phyloP scores from a whole-genome alignment of 2,797 vertebrate species.

The Pteronotus mesoamericanus region DNA sequence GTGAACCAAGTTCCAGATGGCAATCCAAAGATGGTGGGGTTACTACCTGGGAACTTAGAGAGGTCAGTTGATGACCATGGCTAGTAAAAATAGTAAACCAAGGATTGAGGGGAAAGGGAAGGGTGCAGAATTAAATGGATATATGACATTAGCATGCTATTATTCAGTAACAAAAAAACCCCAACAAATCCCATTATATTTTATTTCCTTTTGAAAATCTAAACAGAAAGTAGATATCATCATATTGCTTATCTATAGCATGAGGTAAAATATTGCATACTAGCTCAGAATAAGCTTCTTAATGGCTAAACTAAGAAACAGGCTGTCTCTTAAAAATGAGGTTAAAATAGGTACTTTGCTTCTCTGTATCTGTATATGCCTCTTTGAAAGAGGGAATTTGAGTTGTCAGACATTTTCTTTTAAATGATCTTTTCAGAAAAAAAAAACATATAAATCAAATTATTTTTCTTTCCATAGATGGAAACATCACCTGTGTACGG shows the following conservation, averaged over 20 bases:
- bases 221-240: conserved; percentile 26
- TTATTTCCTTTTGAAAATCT: conserved; percentile 63
- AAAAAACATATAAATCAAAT: conserved; percentile 12
- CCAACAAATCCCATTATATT: conserved; percentile 44
- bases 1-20: conserved; percentile 89
- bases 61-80: conserved; percentile 60
- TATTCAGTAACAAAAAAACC: conserved; percentile 34
- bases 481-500: conserved; percentile 86
- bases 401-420: conserved; percentile 25
- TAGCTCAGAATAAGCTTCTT: neutral
- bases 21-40: conserved; percentile 89
- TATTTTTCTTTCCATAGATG: conserved; percentile 59
- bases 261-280: conserved; percentile 2
- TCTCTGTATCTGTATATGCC: neutral
- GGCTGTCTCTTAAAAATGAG: conserved; percentile 40
- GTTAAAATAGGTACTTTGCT: conserved; percentile 1
- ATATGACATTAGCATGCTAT: conserved; percentile 19
- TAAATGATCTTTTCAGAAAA: conserved; percentile 14
- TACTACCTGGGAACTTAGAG: conserved; percentile 85
- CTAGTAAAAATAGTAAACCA: conserved; percentile 18
- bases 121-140: conserved; percentile 25
- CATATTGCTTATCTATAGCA: neutral
- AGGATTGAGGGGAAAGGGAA: neutral
- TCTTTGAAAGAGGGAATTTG: conserved; percentile 2
- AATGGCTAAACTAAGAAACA: conserved; percentile 34